Conservation (phyloP, 2,797 vertebrate genomes). For the Heliangelus exortis region DNA sequence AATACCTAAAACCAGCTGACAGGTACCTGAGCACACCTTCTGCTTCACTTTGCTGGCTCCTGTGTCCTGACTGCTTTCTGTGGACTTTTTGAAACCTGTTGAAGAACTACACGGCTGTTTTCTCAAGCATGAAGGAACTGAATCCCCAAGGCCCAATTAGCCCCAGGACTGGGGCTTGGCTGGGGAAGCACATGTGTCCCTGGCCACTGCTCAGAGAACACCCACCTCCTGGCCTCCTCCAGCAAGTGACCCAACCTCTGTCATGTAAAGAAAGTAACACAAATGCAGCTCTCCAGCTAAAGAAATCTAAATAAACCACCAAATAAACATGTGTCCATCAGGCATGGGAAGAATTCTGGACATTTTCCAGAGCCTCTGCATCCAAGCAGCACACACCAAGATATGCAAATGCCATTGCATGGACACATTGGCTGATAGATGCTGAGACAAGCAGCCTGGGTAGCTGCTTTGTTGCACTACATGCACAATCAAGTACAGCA, state of each 20-base stretch:
- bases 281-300: background rate
- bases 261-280: fast-evolving
- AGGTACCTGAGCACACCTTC: fast-evolving
- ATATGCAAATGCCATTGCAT: fast-evolving
- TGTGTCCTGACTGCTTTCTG: background rate
- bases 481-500: fast-evolving
- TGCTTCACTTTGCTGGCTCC: fast-evolving
- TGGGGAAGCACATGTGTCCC: background rate
- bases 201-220: background rate
- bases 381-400: background rate
- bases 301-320: background rate
- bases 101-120: background rate
- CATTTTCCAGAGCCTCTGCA: fast-evolving
- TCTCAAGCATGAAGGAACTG: background rate
- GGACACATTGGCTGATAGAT: fast-evolving
- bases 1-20: background rate
- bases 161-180: background rate
- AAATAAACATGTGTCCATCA: fast-evolving
- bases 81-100: no score
- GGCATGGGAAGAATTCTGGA: fast-evolving
- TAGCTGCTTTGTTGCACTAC: fast-evolving
- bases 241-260: fast-evolving
- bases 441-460: fast-evolving
- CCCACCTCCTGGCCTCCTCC: background rate
- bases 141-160: background rate